phyloP scores from a whole-genome alignment of 1,140 invertebrate species.

The Drosophila novamexicana region DNA sequence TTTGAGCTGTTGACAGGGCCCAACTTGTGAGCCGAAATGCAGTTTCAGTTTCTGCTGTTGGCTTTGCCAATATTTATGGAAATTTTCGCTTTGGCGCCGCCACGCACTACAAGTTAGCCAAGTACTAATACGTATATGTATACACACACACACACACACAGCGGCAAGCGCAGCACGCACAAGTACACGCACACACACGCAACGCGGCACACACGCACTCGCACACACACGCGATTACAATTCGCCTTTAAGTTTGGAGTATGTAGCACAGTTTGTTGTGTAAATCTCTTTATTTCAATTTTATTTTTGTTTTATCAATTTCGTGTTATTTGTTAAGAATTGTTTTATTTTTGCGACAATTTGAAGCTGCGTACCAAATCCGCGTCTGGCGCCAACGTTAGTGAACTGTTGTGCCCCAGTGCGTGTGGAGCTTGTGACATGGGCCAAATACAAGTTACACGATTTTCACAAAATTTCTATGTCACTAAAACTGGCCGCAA shows the following conservation, averaged over 20 bases:
- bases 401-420: neutral
- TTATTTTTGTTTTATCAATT: too few relatives aligned
- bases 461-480: slow-evolving; percentile 48
- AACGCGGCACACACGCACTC: too few relatives aligned
- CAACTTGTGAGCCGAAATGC: slow-evolving; percentile 3
- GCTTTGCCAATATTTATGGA: slow-evolving; percentile 31
- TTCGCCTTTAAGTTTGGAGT: too few relatives aligned
- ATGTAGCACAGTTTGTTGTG: too few relatives aligned
- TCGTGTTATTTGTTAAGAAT: too few relatives aligned
- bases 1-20: slow-evolving; percentile 16
- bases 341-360: too few relatives aligned
- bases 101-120: slow-evolving; percentile 22
- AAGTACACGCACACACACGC: slow-evolving; percentile 1
- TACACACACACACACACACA: slow-evolving; percentile 7
- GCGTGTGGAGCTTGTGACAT: slow-evolving; percentile 4
- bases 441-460: slow-evolving; percentile 11
- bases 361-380: neutral
- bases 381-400: slow-evolving; percentile 4
- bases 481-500: slow-evolving; percentile 39
- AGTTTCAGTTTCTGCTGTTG: slow-evolving; percentile 12
- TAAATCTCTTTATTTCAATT: too few relatives aligned
- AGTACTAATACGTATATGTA: slow-evolving; percentile 14
- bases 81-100: slow-evolving; percentile 19
- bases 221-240: too few relatives aligned
- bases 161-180: slow-evolving; percentile 17